phyloP scores from a whole-genome alignment of 2,888 invertebrate species.

The Calliphora vomitoria region DNA sequence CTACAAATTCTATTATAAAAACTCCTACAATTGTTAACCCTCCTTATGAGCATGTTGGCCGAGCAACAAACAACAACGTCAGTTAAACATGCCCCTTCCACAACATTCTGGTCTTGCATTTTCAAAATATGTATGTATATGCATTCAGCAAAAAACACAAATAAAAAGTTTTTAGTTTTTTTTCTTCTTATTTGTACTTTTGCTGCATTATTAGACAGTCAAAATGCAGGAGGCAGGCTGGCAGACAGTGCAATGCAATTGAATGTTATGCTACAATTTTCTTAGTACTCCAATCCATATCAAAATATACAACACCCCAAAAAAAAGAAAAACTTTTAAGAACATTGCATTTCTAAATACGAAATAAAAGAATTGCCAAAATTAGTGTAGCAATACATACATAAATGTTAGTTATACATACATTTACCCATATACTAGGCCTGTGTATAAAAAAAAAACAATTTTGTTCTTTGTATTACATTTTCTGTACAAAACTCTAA shows the following conservation, averaged over 20 bases:
- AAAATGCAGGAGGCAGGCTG: neutral
- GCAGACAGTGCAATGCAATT: constrained; percentile 22
- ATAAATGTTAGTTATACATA: neutral
- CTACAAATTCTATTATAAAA: constrained; percentile 54
- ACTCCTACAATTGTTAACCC: neutral
- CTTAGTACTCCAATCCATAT: neutral
- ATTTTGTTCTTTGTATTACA: too few relatives aligned
- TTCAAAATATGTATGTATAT: neutral
- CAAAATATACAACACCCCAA: neutral
- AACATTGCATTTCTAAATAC: constrained; percentile 30
- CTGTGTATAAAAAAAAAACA: too few relatives aligned
- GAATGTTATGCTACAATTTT: constrained; percentile 34
- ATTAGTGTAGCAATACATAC: constrained; percentile 2
- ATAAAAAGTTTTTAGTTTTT: constrained; percentile 8
- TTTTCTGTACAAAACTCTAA: too few relatives aligned
- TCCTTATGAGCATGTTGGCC: neutral
- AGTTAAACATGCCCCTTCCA: too few relatives aligned
- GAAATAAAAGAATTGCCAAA: constrained; percentile 38
- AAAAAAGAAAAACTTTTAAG: constrained; percentile 19
- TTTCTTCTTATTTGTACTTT: neutral
- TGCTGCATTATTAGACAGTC: constrained; percentile 22
- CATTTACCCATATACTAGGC: too few relatives aligned
- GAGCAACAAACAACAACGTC: neutral
- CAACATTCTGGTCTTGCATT: neutral
- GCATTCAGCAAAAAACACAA: neutral